Evolutionary conservation across 2,888 invertebrate genomes (phyloP), one percentile per base, ranked within the genome.

Genomic region (Ametastegia equiseti): DNA sequence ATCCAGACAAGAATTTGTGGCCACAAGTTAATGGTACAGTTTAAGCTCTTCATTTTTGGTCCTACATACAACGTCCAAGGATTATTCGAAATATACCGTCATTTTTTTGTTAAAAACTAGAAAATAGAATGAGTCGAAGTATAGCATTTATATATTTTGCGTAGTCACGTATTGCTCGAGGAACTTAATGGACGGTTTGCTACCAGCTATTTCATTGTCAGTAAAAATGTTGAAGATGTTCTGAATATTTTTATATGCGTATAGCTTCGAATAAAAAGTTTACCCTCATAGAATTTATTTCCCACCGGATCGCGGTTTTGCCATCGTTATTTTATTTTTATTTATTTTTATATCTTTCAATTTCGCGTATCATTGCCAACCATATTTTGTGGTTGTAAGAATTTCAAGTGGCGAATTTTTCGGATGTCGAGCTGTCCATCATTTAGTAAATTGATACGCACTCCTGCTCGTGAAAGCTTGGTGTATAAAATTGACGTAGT

Each of bases 371-470:
- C 60, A 60, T 60, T 30, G 15, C 60, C 27, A 13, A 60, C 30
- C 60, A 30, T 60, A 60, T 60, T 60, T 60, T 60, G 11, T 15
- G 60, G 15, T 30, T 30, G 30, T 60, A 60, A 60, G 60, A 30
- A 60, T 60, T 60, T 60, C 30, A 60, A 60, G 60, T 60, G 60
- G 30, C 15, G 30, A 60, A 30, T 30, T 30, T 60, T 60, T 60
- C 30, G 27, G 60, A 15, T 60, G 60, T 15, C 60, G 60, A 60
- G 30, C 60, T 60, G 60, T 60, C 60, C 60, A 60, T 60, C 60
- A 60, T 60, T 60, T 30, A 60, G 30, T 60, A 60, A 60, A 60
- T 60, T 60, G 60, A 60, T 60, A 60, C 60, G 60, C 60, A 60
- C 60, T 60, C 60, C 60, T 60, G 60, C 30, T 60, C 60, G 30